Evolutionary conservation across 2,113 vertebrate genomes (phyloP), one percentile per base, ranked within the genome.

Genomic region (Romanogobio albipinnatus): DNA sequence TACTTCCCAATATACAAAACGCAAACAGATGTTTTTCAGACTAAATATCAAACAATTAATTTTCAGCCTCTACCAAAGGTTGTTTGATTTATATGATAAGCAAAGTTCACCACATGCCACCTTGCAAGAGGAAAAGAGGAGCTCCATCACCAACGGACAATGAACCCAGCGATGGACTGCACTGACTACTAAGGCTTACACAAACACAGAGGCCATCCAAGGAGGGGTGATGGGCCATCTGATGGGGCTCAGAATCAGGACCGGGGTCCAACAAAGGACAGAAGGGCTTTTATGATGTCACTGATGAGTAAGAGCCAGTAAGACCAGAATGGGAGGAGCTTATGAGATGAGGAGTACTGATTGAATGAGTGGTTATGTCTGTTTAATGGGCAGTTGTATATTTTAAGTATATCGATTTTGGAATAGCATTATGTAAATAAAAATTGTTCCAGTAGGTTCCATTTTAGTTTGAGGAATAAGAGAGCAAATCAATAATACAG

Each of bases 81-180:
- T 36, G 13, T 14, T 76, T 53, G 26, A 15, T 76, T 76, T 19
- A 49, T 33, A 56, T 2, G 9, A 62, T 51, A 13, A 19, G 5
- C 43, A 22, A 26, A 26, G 73, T 76, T 75, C 43, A 36, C 22
- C 76, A 87, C 53, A 71, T 64, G 66, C 68, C 51, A 49, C 47
- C 49, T 70, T 45, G 66, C 36, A 13, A 49, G 49, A 83, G 64
- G 29, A 68, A 84, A 29, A 39, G 24, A 49, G 70, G 11, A 58
- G 80, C 36, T 84, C 82, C 76, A 81, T 74, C 82, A 87, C 77
- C 82, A 71, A 64, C 1, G 53, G 58, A 3, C 53, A 15, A 79
- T 19, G 77, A 59, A 56, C 81, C 70, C 56, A 47, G 66, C 26
- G 29, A 64, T 33, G 8, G 49, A 13, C n/a, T 15, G 33, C 22